phyloP scores from a whole-genome alignment of 2,888 invertebrate genomes.

The Pyrgus malvae region DNA sequence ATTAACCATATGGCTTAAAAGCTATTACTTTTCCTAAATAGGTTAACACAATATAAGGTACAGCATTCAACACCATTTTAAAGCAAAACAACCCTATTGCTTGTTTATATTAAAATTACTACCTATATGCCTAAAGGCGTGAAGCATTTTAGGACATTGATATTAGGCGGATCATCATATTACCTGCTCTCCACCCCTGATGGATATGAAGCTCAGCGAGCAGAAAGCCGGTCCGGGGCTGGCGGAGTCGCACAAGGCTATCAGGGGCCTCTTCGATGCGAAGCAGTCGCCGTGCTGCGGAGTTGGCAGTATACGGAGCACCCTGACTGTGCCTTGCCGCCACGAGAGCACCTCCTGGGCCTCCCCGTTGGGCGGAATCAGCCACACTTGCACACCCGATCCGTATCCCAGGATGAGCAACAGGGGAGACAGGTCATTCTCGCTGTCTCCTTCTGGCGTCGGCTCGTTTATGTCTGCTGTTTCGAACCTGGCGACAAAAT shows the following conservation, averaged over 20 bases:
- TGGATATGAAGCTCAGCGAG: conserved; percentile 91
- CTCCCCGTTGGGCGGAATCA: conserved; percentile 93
- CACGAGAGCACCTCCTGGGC: conserved; percentile 97
- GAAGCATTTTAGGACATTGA: too few relatives aligned
- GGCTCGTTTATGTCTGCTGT: conserved; percentile 92
- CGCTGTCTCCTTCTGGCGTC: conserved; percentile 85
- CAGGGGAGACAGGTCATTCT: conserved; percentile 88
- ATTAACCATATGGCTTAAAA: too few relatives aligned
- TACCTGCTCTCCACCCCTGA: conserved; percentile 90
- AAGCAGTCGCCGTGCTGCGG: conserved; percentile 89
- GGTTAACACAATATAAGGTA: too few relatives aligned
- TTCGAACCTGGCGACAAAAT: conserved; percentile 84
- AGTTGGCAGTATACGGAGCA: conserved; percentile 90
- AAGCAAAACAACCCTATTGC: too few relatives aligned
- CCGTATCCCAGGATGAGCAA: conserved; percentile 89
- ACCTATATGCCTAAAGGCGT: too few relatives aligned
- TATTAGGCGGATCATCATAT: background rate
- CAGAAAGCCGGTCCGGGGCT: conserved; percentile 89
- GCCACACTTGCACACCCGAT: conserved; percentile 87
- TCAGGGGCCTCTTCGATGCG: conserved; percentile 91
- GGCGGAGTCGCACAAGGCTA: conserved; percentile 94
- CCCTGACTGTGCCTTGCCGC: conserved; percentile 94
- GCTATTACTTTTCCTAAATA: too few relatives aligned
- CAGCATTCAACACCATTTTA: too few relatives aligned
- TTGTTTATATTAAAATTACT: too few relatives aligned